Base-by-base conservation (phyloP, 2,113 vertebrate genomes). In the Actenoides hombroni region DNA sequence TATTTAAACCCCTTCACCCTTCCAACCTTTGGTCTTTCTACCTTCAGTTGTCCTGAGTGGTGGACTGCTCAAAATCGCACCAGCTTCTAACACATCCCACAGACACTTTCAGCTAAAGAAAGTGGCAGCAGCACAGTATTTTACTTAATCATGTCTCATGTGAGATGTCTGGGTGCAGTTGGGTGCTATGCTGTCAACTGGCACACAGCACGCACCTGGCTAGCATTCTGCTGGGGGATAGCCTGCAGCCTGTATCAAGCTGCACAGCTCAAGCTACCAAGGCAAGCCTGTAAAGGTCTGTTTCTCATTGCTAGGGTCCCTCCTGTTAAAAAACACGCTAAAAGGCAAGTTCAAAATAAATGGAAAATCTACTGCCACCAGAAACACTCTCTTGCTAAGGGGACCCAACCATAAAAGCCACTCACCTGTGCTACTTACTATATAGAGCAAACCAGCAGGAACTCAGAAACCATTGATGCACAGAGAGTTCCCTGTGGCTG, bases 131-230 rank as follows among this genome's bases (percentile, higher is more conserved):
- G 33, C 69, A 78, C 7, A 53, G 68, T 18, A 40, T 69, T 93
- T 92, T 54, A 70, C 67, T 70, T 60, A 51, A 59, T 20, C 51
- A 29, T 11, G 26, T 48, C 80, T 89, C 57, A 23, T 5, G 25
- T 13, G 83, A 82, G 69, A 79, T 56, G 65, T 76, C 39, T 78
- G 46, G 37, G 53, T 60, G 79, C 71, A 57, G 75, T 15, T 86
- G 88, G 76, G 88, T 78, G 80, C 79, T 83, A 40, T 59, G 92
- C 49, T 70, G 81, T 83, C 95, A 92, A 68, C 68, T 90, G 94
- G 76, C 68, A 86, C 46, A 69, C 86, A 92, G 75, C 68, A 86
- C 46, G 65, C 86, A 92, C 78, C 83, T 93, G 94, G 35, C 29
- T 40, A 46, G 54, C 59, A 17, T 93, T 89, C 92, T 81, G 93